Evolutionary conservation across 2,888 invertebrate species (phyloP), one percentile per base, ranked within the genome.

Genomic region (Odontocerum albicorne): DNA sequence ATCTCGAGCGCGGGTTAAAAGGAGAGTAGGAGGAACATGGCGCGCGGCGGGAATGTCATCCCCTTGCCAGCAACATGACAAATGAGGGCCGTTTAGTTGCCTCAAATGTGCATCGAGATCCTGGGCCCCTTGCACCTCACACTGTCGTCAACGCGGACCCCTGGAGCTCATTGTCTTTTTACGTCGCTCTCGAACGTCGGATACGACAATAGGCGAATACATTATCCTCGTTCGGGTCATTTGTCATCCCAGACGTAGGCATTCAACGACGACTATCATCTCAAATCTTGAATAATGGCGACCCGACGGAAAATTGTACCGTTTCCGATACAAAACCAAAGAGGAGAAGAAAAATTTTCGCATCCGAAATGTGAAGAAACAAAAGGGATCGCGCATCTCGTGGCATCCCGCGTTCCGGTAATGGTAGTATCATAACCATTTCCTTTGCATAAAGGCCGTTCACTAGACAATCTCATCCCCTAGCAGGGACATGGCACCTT

Each of bases 391-490:
- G 56, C 52, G 50, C 50, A 49, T 54, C 47, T 43, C 45, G 45
- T 50, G 40, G 49, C 46, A 22, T 35, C 22, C 44, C 36, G 21
- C 36, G 46, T 19, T 33, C 44, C 55, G 35, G 59, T 57, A 61
- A 61, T 59, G 50, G 57, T 44, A 51, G 35, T 45, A 49, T 57
- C 59, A 60, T 60, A 62, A 60, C 59, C 56, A 50, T 62, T 62
- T 60, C 60, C 62, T 62, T 60, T 60, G 57, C 62, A 62, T 60
- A 61, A 54, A 38, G 35, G 31, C 45, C 52, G 31, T 45, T 44
- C 45, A 16, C 31, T 22, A 36, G 15, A 32, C 21, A 22, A 22
- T 21, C 12, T 12, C 22, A 33, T 17, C 19, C 21, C 20, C 13
- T n/a, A 19, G 21, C 20, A 36, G 36, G 17, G 33, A 13, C 32